Percentiles rank a stretch among this genome's conserved stretches.
phyloP scores from a whole-genome alignment of 2,888 invertebrate genomes.

The Acleris sparsana region DNA sequence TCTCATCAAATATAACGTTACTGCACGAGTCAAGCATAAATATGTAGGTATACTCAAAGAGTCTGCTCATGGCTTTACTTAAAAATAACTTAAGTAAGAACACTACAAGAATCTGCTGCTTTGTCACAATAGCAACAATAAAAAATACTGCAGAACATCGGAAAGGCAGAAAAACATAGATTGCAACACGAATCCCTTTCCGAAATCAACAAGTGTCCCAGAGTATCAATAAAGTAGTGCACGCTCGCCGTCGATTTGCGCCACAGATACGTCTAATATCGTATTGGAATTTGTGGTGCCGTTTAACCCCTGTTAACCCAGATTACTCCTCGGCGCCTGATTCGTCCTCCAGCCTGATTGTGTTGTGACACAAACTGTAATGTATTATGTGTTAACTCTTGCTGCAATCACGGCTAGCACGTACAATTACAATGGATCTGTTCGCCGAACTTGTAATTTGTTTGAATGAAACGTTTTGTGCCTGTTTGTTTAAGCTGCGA shows the following conservation, averaged over 20 bases:
- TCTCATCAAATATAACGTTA: not conserved
- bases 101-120: no score
- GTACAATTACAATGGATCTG: slow-evolving; percentile 79
- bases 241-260: slow-evolving; percentile 77
- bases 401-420: slow-evolving; percentile 80
- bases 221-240: slow-evolving; percentile 59
- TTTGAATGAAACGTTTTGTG: slow-evolving; percentile 58
- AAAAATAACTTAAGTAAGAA: no score
- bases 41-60: no score
- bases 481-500: slow-evolving; percentile 18
- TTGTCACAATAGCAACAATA: no score
- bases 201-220: slow-evolving; percentile 45
- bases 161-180: not conserved
- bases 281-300: slow-evolving; percentile 88
- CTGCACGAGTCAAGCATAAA: not conserved
- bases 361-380: slow-evolving; percentile 84
- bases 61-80: no score
- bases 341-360: slow-evolving; percentile 83
- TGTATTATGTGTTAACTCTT: slow-evolving; percentile 84
- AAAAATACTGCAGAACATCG: not conserved
- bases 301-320: slow-evolving; percentile 90
- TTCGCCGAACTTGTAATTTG: slow-evolving; percentile 75
- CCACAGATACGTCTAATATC: slow-evolving; percentile 84
- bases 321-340: slow-evolving; percentile 85
- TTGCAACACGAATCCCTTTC: not conserved